Conservation (phyloP, 92 coral and sea anemone species). For the Palythoa heliodiscus region DNA sequence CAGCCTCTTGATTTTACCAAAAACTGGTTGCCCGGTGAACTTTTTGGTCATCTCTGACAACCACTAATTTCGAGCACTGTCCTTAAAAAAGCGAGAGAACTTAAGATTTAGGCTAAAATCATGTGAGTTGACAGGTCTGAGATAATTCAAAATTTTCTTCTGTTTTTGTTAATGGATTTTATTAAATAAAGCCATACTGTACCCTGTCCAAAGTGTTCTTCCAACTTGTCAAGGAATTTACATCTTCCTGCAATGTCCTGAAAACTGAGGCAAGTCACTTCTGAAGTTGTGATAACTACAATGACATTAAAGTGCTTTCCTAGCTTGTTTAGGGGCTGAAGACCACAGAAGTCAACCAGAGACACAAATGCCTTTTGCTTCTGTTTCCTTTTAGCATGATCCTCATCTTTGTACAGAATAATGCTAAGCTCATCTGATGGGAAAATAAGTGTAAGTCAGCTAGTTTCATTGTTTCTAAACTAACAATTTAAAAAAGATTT, state of each 20-base stretch:
- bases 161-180: background rate
- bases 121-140: too few species aligned
- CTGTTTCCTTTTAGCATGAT: conserved; percentile 82
- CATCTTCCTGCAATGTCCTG: conserved; percentile 81
- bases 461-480: too few species aligned
- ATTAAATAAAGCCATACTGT: background rate
- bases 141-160: background rate
- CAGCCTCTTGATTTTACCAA: too few species aligned
- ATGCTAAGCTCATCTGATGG: conserved; percentile 82
- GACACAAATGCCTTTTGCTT: conserved; percentile 90
- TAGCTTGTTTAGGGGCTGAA: conserved; percentile 86
- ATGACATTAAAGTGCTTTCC: conserved; percentile 84
- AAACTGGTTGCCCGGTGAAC: too few species aligned
- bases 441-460: background rate
- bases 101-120: too few species aligned
- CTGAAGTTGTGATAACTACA: conserved; percentile 73
- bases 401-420: conserved; percentile 75
- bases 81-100: too few species aligned
- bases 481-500: too few species aligned
- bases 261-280: conserved; percentile 88
- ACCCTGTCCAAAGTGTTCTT: conserved; percentile 96
- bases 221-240: conserved; percentile 82
- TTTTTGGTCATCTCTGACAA: too few species aligned
- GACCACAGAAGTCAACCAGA: conserved; percentile 81
- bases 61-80: too few species aligned